Percentiles rank a stretch among this genome's conserved stretches.
phyloP scores from a whole-genome alignment of 2,888 invertebrate species.

The Dolichomitus sp. region DNA sequence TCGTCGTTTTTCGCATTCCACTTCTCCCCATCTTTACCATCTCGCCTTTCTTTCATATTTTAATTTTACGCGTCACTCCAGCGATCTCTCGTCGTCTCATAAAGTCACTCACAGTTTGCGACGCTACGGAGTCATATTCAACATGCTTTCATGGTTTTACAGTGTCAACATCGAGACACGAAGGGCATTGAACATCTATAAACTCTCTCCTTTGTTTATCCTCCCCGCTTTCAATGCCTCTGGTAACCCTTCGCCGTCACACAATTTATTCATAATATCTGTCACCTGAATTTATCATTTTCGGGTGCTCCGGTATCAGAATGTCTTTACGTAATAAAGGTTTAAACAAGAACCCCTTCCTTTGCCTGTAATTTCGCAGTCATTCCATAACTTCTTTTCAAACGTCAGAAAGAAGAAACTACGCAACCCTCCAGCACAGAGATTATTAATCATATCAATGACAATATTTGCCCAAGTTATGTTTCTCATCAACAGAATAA shows the following conservation, averaged over 20 bases:
- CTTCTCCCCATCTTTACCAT: constrained; percentile 25
- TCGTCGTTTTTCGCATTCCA: constrained; percentile 34
- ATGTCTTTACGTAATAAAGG: neutral
- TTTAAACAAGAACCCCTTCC: neutral
- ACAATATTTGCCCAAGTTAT: too few species aligned
- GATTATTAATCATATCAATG: too few species aligned
- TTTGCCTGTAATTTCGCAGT: neutral
- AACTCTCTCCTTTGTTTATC: constrained; percentile 2
- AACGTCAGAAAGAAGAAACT: neutral
- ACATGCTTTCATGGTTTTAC: constrained; percentile 17
- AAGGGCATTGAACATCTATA: neutral
- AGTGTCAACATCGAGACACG: constrained; percentile 18
- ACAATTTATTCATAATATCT: constrained; percentile 1
- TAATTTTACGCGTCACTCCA: constrained; percentile 51
- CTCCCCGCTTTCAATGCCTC: neutral
- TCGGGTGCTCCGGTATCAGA: neutral
- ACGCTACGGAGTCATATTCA: constrained; percentile 9
- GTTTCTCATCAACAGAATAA: neutral
- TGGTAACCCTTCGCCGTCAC: neutral
- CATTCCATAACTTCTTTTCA: neutral
- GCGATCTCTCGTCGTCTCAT: constrained; percentile 35
- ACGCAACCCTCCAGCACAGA: neutral
- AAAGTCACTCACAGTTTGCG: constrained; percentile 14
- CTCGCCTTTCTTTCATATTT: constrained; percentile 56
- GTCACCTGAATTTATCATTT: neutral